Base-by-base conservation (phyloP, 2,797 vertebrate species). In the Sebastes trivittatus region DNA sequence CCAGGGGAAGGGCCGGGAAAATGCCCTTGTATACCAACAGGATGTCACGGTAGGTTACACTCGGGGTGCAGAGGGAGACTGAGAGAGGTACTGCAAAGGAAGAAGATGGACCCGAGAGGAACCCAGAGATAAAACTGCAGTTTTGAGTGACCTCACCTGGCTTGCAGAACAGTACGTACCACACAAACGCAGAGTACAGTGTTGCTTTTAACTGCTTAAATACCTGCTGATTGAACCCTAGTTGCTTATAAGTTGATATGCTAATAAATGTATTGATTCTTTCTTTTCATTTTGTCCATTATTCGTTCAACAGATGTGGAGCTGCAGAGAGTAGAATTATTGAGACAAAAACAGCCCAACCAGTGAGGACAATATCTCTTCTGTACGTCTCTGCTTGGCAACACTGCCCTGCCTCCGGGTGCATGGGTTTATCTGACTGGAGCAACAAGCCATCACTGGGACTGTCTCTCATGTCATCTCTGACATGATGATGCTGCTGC, bases 361-460 rank as follows among this genome's bases (percentile, higher is more conserved):
- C 71, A 66, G 11, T 23, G 49, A 86, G 70, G 67, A 89, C 89
- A 90, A 74, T 85, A 80, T 90, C 78, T 85, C 65, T 10, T 92
- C 84, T 89, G 88, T 91, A 72, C 68, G 49, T 75, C 59, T 88
- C 76, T 65, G 76, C 65, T 72, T 62, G 55, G 70, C 76, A 46
- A 32, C 62, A 2, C 49, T 11, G 59, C 69, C 71, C 81, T 79
- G 70, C 77, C 69, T 82, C 63, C 4, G 62, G 71, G n/a, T 70
- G 75, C 46, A 42, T 25, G 1, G 61, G 77, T 89, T 84, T 78
- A 80, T 90, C 78, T 65, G n/a, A 81, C 20, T 22, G 34, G 61
- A 73, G 65, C 83, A 36, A 75, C 69, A 29, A 68, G 62, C 82
- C 77, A 64, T 62, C 30, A 55, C 59, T 30, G 3, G 52, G 20